Conservation (phyloP, 2,888 invertebrate genomes). For the Thysanoteuthis rhombus region DNA sequence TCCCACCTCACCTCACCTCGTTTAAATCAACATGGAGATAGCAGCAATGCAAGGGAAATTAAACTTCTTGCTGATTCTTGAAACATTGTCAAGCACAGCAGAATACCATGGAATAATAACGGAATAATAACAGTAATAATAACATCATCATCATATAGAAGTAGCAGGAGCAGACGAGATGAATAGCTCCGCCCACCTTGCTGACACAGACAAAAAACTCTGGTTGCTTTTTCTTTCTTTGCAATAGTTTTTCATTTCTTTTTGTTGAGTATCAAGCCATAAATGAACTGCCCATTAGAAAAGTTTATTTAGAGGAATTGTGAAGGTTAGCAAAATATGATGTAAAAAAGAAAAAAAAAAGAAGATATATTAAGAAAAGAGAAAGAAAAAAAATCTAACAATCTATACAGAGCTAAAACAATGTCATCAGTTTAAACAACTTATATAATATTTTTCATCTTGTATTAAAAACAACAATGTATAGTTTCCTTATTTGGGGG, state of each 20-base stretch:
- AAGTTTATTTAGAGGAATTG: background rate
- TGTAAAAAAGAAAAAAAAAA: background rate
- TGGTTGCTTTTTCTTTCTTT: background rate
- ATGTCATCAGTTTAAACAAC: background rate
- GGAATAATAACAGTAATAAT: background rate
- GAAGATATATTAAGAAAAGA: background rate
- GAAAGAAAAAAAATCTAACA: background rate
- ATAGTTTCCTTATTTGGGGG: background rate
- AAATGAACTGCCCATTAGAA: background rate
- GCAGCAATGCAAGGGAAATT: background rate
- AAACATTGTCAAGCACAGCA: background rate
- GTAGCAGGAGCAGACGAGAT: background rate
- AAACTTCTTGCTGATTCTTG: background rate
- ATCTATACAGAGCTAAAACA: background rate
- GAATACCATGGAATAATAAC: background rate
- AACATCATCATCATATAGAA: background rate
- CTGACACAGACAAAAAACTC: background rate
- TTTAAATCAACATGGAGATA: slow-evolving; percentile 12
- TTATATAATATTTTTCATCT: background rate
- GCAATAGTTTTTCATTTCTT: background rate
- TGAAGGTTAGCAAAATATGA: background rate
- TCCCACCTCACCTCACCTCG: background rate
- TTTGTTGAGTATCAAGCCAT: background rate
- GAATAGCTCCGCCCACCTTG: background rate
- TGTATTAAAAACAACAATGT: background rate